A percentile compares a stretch with the other conserved stretches of the same genome.
phyloP scores from a whole-genome alignment of 2,797 vertebrate species.

The Muscicapa comitata region DNA sequence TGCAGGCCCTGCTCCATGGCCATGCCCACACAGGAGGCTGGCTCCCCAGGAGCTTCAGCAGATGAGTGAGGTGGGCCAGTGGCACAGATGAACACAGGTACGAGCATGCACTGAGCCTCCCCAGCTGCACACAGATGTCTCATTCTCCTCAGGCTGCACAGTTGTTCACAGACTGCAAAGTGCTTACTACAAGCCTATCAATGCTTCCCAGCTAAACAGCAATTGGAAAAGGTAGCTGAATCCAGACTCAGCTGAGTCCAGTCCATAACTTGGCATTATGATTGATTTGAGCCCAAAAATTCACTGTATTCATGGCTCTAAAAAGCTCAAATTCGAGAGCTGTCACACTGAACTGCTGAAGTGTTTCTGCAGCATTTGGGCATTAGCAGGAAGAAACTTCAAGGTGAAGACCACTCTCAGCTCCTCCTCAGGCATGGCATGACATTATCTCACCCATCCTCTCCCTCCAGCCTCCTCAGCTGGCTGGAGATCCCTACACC shows the following conservation, averaged over 20 bases:
- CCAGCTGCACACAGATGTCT: not conserved
- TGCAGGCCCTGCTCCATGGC: not conserved
- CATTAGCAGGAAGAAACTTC: not conserved
- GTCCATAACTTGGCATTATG: not conserved
- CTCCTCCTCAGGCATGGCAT: not conserved
- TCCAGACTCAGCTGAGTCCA: not conserved
- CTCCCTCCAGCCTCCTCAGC: not conserved
- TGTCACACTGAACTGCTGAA: not conserved
- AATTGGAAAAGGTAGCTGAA: not conserved
- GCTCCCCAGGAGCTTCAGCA: not conserved
- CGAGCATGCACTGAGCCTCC: not conserved
- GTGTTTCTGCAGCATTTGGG: not conserved
- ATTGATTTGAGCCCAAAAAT: not conserved
- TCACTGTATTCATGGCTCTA: not conserved
- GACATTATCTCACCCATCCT: not conserved
- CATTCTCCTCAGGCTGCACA: not conserved
- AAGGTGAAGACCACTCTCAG: not conserved
- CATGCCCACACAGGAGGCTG: rapidly evolving
- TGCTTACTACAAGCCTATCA: not conserved
- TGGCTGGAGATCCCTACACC: not conserved
- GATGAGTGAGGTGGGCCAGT: not conserved
- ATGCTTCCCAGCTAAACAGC: not conserved
- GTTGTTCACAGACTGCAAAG: rapidly evolving
- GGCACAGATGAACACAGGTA: not conserved
- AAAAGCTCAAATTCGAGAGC: not conserved